phyloP scores from a whole-genome alignment of 1,140 invertebrate species.

The Pogonomyrmex californicus region DNA sequence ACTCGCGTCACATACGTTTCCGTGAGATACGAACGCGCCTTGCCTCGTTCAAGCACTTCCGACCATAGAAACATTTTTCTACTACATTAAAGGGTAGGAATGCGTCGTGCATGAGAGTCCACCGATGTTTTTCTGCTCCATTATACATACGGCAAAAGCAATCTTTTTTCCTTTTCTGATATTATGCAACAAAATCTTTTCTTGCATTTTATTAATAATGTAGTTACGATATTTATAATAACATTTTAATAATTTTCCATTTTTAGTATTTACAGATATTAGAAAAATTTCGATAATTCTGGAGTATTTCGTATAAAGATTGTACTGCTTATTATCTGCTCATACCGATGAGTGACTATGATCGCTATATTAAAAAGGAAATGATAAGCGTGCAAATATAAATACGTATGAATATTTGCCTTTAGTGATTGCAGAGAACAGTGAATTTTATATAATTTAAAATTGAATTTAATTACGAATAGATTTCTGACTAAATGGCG shows the following conservation, averaged over 20 bases:
- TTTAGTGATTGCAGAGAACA: not conserved
- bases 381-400: not conserved
- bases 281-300: not conserved
- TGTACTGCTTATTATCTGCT: not conserved
- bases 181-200: conserved; percentile 46
- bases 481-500: not conserved
- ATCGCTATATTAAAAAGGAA: not conserved
- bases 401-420: not conserved
- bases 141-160: conserved; percentile 45
- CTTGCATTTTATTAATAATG: not conserved
- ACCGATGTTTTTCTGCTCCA: conserved; percentile 25
- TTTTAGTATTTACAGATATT: not conserved
- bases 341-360: not conserved
- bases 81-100: conserved; percentile 72
- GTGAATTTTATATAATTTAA: conserved; percentile 1
- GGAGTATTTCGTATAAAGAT: not conserved
- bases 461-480: conserved; percentile 28
- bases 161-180: conserved; percentile 30
- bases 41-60: conserved; percentile 42
- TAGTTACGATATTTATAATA: not conserved
- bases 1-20: conserved; percentile 68
- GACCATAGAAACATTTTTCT: conserved; percentile 72
- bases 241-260: not conserved
- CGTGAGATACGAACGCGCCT: conserved; percentile 67
- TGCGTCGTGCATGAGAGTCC: conserved; percentile 50